phyloP scores from a whole-genome alignment of 1,140 invertebrate species.

The Orchestia grillus region DNA sequence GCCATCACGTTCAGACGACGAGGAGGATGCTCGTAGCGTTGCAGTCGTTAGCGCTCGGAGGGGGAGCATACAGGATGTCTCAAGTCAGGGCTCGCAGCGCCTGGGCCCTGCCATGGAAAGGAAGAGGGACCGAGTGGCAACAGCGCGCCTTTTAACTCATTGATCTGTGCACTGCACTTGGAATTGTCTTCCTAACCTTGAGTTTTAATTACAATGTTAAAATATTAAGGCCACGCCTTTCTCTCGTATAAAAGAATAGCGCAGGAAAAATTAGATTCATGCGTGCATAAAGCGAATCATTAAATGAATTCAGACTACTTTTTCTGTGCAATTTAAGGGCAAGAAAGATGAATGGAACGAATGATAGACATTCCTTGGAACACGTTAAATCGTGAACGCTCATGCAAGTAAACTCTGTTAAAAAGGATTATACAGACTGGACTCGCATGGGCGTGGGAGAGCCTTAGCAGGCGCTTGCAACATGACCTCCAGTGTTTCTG shows the following conservation, averaged over 20 bases:
- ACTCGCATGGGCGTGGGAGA: neutral
- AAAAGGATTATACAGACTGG: neutral
- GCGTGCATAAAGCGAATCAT: neutral
- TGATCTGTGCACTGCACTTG: neutral
- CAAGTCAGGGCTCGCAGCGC: neutral
- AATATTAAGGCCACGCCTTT: constrained; percentile 21
- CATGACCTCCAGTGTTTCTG: neutral
- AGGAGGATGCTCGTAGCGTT: neutral
- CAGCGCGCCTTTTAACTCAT: neutral
- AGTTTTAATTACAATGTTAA: constrained; percentile 29
- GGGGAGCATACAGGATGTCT: neutral
- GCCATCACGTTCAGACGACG: neutral
- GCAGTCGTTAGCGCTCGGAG: neutral
- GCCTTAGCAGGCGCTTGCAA: neutral
- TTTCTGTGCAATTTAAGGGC: neutral
- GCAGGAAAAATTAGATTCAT: neutral
- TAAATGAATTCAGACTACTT: neutral
- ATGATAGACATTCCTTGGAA: neutral
- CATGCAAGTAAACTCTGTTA: neutral
- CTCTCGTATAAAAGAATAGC: neutral
- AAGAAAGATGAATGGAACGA: neutral
- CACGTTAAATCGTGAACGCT: neutral
- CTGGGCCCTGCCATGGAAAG: neutral
- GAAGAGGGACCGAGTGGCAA: neutral
- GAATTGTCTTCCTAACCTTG: neutral